Percentiles rank a stretch among this genome's conserved stretches.
Conservation (phyloP, 1,140 invertebrate genomes). For the Ceratitis capitata region DNA sequence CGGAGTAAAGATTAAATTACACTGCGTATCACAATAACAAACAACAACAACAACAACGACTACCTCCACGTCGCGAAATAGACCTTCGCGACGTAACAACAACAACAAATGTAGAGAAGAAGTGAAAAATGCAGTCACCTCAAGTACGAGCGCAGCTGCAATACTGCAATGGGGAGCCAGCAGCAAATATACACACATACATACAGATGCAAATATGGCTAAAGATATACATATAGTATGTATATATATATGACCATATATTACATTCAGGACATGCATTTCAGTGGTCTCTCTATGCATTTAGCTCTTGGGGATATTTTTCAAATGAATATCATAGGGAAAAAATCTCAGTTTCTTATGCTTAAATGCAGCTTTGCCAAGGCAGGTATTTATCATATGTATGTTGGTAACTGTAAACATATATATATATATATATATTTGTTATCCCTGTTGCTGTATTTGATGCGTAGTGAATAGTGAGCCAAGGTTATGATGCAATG, state of each 20-base stretch:
- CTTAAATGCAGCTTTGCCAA: neutral
- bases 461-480: neutral
- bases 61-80: neutral
- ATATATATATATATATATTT: neutral
- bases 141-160: neutral
- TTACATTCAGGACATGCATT: neutral
- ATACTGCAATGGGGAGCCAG: neutral
- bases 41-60: neutral
- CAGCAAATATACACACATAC: neutral
- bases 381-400: neutral
- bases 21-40: neutral
- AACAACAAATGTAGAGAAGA: neutral
- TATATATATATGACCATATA: too few relatives aligned
- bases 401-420: neutral
- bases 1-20: conserved; percentile 16
- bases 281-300: neutral
- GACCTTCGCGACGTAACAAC: neutral
- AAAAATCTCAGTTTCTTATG: neutral
- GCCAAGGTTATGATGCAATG: conserved; percentile 13
- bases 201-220: neutral
- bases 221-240: too few relatives aligned
- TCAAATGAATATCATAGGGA: too few relatives aligned
- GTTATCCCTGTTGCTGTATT: neutral
- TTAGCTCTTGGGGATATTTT: neutral
- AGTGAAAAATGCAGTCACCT: neutral